Evolutionary conservation across 2,888 invertebrate species (phyloP).

Genomic region (Acrobasis suavella): DNA sequence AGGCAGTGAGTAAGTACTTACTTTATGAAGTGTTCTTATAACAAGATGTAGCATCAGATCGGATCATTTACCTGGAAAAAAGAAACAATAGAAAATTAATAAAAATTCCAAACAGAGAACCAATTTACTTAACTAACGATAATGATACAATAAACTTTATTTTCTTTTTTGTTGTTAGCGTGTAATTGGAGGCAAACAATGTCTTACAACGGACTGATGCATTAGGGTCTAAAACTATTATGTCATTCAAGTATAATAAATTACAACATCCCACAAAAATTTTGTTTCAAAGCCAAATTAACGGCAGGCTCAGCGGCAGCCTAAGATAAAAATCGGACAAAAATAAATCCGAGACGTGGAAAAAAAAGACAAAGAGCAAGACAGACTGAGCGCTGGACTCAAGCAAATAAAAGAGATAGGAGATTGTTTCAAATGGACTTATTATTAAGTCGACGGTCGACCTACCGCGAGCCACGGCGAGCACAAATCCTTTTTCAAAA

Average conservation of each 20-base stretch:
- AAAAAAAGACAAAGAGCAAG: slow-evolving; percentile 46
- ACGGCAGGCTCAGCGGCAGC: slow-evolving; percentile 29
- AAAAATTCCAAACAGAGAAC: neutral
- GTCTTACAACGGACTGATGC: neutral
- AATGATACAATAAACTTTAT: neutral
- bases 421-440: slow-evolving; percentile 68
- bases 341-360: slow-evolving; percentile 45
- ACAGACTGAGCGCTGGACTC: slow-evolving; percentile 44
- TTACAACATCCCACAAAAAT: slow-evolving; percentile 26
- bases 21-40: neutral
- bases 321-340: slow-evolving; percentile 36
- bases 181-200: neutral
- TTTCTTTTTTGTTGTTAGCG: neutral
- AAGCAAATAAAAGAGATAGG: slow-evolving; percentile 55
- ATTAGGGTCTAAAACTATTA: slow-evolving; percentile 18
- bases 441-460: slow-evolving; percentile 55
- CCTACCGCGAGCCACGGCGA: slow-evolving; percentile 52
- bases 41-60: neutral
- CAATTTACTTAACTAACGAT: neutral
- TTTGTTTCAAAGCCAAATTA: slow-evolving; percentile 34
- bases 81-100: neutral
- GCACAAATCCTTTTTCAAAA: slow-evolving; percentile 23
- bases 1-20: no score
- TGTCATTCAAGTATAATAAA: slow-evolving; percentile 24
- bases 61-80: slow-evolving; percentile 2